Percentiles rank a stretch among this genome's conserved stretches.
phyloP scores from a whole-genome alignment of 1,140 invertebrate genomes.

The Diorhabda sublineata region DNA sequence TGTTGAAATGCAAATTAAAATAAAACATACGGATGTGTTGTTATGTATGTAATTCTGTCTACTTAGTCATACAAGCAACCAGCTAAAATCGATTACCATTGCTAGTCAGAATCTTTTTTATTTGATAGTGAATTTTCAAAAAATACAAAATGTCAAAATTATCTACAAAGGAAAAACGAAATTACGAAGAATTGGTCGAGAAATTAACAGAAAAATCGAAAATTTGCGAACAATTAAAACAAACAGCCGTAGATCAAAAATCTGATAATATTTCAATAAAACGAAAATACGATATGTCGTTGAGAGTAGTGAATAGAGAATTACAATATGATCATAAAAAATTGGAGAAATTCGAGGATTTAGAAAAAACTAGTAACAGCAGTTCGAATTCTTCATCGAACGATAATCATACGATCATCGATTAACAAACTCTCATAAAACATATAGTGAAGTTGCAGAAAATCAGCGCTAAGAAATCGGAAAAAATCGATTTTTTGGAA shows the following conservation, averaged over 20 bases:
- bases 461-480: constrained; percentile 73
- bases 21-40: too few species aligned
- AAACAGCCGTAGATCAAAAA: constrained; percentile 63
- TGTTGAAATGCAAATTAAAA: too few species aligned
- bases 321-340: constrained; percentile 56
- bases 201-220: constrained; percentile 64
- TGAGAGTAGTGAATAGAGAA: constrained; percentile 70
- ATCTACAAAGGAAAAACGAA: constrained; percentile 50
- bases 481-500: constrained; percentile 90
- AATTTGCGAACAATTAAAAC: constrained; percentile 54
- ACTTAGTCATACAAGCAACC: too few species aligned
- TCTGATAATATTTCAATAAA: constrained; percentile 70
- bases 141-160: too few species aligned
- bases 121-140: too few species aligned
- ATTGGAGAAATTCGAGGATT: constrained; percentile 51
- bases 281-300: constrained; percentile 64
- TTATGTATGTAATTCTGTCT: too few species aligned
- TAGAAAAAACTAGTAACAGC: constrained; percentile 50
- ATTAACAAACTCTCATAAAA: constrained; percentile 79
- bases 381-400: constrained; percentile 65
- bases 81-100: too few species aligned
- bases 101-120: too few species aligned
- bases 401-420: constrained; percentile 54
- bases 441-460: constrained; percentile 85
- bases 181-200: constrained; percentile 57